Base-by-base conservation (phyloP, 1,140 invertebrate species). In the Drosophila bocki region DNA sequence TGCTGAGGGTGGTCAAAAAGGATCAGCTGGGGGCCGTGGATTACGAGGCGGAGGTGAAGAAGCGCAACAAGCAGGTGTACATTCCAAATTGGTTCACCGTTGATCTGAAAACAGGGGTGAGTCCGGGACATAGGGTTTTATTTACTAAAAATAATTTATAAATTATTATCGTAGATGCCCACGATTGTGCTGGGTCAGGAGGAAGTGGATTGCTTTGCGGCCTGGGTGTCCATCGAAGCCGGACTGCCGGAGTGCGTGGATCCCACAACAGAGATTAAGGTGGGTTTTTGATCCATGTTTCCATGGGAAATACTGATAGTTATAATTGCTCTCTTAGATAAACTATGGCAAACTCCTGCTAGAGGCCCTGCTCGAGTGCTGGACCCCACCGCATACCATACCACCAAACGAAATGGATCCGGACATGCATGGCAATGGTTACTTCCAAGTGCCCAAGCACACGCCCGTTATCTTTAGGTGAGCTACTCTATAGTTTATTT, bases 1-100 rank as follows among this genome's bases (percentile, higher is more conserved):
- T 99, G n/a, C 93, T 99, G 65, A 97, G 97, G 91, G 98, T 98
- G 3, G 94, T 95, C 67, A 99, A 99, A 95, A 94, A 99, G 19
- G 96, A 99, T 94, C 97, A 99, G 93, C 94, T 99, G 48, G 98
- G 98, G 4, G 94, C 96, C 88, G 95, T 98, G 3, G 97, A 99
- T 94, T 99, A 98, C 93, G 99, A 99, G 42, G 97, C 98, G 88
- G 98, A 99, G 94, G 95, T 99, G 0, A 98, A 99, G 91, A 97
- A 97, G 92, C 94, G 97, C 79, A 98, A 97, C 75, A 98, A 98
- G 94, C 96, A 97, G 94, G 96, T 99, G 53, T 99, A 97, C 94
- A 98, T 99, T 82, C 99, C 99, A 45, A 99, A 98, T 94, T 99
- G 99, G 99, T 99, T 99, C 93, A 99, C 97, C 88, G 98, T 99